These are phyloP conservation scores for Helleia helle DNA, from an alignment of 2,888 invertebrate genomes.

Conservation along the genomic window DNA sequence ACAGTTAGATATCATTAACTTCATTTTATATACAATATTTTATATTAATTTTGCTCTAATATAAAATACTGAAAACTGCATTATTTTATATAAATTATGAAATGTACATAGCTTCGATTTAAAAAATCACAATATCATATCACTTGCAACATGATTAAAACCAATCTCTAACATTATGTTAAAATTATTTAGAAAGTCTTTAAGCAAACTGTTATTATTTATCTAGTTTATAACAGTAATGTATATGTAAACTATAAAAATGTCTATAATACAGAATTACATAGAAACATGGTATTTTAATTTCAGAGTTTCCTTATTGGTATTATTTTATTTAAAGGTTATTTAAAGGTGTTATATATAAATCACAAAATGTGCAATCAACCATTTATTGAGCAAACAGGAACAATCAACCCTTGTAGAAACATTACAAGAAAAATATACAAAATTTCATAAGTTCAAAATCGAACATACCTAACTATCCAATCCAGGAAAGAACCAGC, in stretches of 20 bases:
- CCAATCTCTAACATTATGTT: conserved; percentile 50
- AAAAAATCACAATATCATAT: conserved; percentile 62
- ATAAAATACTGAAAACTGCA: conserved; percentile 5
- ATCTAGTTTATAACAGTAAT: conserved; percentile 59
- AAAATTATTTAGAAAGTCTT: conserved; percentile 31
- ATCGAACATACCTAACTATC: too few species aligned
- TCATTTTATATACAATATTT: neutral
- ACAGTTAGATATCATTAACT: neutral
- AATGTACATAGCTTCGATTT: conserved; percentile 25
- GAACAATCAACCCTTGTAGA: too few species aligned
- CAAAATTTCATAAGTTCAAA: too few species aligned
- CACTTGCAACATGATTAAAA: conserved; percentile 73
- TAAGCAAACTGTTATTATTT: conserved; percentile 35
- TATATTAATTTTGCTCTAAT: conserved; percentile 5
- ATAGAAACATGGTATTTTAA: conserved; percentile 49
- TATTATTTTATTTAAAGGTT: too few species aligned
- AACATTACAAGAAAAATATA: too few species aligned
- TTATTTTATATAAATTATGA: conserved; percentile 15
- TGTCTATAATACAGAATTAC: conserved; percentile 73
- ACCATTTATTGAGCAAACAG: too few species aligned
- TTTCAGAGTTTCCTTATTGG: conserved; percentile 21
- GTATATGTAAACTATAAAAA: conserved; percentile 70
- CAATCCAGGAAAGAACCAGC: too few species aligned
- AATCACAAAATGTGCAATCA: too few species aligned
- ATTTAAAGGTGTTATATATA: too few species aligned